phyloP scores from a whole-genome alignment of 2,797 vertebrate genomes.

The Sorex maritimensis region DNA sequence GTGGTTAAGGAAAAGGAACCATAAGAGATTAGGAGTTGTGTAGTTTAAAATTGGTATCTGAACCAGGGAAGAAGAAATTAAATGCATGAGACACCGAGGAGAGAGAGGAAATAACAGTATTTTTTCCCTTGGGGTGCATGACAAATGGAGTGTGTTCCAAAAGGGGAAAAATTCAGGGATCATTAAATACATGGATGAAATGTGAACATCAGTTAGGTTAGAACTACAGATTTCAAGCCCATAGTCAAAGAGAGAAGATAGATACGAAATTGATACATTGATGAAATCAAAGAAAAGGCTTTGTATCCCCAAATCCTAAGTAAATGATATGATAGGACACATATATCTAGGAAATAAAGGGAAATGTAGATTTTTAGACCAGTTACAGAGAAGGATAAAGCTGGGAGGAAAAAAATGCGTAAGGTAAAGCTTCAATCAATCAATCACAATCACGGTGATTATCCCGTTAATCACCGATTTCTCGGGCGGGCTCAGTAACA shows the following conservation, averaged over 20 bases:
- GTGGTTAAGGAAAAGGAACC: neutral
- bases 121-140: neutral
- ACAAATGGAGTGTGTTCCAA: neutral
- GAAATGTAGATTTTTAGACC: neutral
- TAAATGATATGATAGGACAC: neutral
- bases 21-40: neutral
- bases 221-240: neutral
- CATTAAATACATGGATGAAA: neutral
- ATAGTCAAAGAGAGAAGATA: neutral
- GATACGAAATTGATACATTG: too few species aligned
- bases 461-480: too few species aligned
- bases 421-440: neutral
- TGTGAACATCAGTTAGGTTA: neutral
- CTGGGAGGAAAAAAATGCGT: neutral
- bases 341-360: neutral
- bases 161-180: neutral
- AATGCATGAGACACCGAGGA: neutral
- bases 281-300: neutral
- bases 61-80: slow-evolving; percentile 3
- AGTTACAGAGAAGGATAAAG: neutral
- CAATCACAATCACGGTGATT: too few species aligned
- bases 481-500: too few species aligned
- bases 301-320: neutral
- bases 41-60: neutral
- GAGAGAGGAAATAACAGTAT: neutral